phyloP scores from a whole-genome alignment of 2,113 vertebrate genomes.

The Lampris incognitus region DNA sequence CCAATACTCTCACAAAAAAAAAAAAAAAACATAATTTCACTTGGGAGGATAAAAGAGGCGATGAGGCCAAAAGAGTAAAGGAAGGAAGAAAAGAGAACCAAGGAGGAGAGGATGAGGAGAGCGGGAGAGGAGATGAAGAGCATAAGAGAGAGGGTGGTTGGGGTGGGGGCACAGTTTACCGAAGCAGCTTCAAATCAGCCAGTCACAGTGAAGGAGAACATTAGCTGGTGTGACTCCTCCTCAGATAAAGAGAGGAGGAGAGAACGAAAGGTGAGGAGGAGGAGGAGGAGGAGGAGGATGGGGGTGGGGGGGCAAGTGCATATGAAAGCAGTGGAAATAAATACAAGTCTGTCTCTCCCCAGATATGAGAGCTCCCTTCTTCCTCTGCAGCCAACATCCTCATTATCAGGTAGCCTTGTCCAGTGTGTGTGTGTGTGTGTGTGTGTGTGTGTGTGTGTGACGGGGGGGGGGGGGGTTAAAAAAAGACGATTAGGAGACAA shows the following conservation, averaged over 20 bases:
- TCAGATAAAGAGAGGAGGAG: conserved; percentile 54
- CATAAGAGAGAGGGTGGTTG: conserved; percentile 18
- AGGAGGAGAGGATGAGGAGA: conserved; percentile 29
- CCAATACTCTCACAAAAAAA: conserved; percentile 60
- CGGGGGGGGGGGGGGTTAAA: conserved; percentile 55
- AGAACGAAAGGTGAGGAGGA: conserved; percentile 74
- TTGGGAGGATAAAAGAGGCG: conserved; percentile 37
- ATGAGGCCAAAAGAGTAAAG: conserved; percentile 52
- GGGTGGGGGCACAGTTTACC: conserved; percentile 76
- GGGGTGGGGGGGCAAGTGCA: conserved; percentile 65
- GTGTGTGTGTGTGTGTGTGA: conserved; percentile 32
- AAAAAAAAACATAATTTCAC: conserved; percentile 34
- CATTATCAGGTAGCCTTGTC: conserved; percentile 40
- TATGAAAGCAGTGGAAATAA: conserved; percentile 78
- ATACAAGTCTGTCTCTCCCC: conserved; percentile 77
- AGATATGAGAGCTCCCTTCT: conserved; percentile 65
- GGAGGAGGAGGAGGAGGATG: background rate
- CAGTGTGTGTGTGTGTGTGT: conserved; percentile 45
- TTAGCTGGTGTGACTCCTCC: conserved; percentile 81
- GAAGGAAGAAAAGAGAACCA: conserved; percentile 41
- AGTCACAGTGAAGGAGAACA: conserved; percentile 85
- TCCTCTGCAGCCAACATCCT: conserved; percentile 58
- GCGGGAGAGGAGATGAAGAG: conserved; percentile 65
- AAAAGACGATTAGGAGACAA: conserved; percentile 71
- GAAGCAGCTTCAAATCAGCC: conserved; percentile 82